phyloP scores from a whole-genome alignment of 37 sponge, comb jelly and placozoan species.

The Ephydatia muelleri region DNA sequence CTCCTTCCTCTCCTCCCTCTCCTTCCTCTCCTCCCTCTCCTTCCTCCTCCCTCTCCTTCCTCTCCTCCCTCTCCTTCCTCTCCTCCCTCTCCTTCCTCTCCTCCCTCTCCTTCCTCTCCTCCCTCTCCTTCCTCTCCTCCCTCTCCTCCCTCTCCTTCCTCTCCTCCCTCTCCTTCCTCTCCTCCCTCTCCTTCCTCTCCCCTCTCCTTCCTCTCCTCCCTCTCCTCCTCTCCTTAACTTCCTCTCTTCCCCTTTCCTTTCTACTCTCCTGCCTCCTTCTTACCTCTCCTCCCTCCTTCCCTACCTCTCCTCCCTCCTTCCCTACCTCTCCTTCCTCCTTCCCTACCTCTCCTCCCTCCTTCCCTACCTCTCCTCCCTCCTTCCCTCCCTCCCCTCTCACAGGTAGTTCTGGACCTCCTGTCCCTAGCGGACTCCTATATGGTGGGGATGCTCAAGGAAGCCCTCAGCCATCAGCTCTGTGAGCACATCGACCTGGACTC shows the following conservation, averaged over 20 bases:
- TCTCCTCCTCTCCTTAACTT: no score
- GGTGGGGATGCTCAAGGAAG: constrained; percentile 31
- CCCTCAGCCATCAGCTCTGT: constrained; percentile 42
- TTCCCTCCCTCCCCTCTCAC: neutral
- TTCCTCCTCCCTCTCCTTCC: neutral
- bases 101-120: constrained; percentile 6
- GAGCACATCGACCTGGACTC: constrained; percentile 26
- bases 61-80: constrained; percentile 6
- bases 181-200: no score
- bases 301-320: no score
- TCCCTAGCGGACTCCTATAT: constrained; percentile 61
- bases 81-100: constrained; percentile 6
- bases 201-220: no score
- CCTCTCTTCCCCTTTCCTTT: no score
- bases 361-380: neutral
- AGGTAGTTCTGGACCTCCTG: constrained; percentile 51
- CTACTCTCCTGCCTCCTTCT: no score
- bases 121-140: constrained; percentile 6
- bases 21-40: constrained; percentile 3
- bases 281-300: no score
- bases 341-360: no score
- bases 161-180: neutral
- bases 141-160: constrained; percentile 6
- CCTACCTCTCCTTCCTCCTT: no score
- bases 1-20: constrained; percentile 6